Evolutionary conservation across 2,888 invertebrate genomes (phyloP).

Genomic region (Drosophila affinis): DNA sequence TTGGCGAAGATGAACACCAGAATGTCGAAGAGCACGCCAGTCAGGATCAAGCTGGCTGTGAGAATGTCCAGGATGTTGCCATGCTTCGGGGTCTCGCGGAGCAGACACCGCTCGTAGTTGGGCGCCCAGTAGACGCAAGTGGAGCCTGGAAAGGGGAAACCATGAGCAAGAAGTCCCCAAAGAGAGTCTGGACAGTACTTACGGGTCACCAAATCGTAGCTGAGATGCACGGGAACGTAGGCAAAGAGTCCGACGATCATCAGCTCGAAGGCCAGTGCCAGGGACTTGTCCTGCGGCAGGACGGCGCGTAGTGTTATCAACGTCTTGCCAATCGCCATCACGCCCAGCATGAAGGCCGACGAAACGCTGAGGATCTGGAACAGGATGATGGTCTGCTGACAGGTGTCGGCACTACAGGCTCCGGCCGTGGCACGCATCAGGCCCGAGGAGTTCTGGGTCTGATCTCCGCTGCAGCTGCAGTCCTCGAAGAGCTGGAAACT

Average conservation of each 20-base stretch:
- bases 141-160: conserved; percentile 62
- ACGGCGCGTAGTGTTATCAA: conserved; percentile 86
- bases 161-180: not conserved
- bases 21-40: conserved; percentile 84
- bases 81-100: conserved; percentile 84
- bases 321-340: conserved; percentile 83
- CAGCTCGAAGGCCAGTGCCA: conserved; percentile 86
- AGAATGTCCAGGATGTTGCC: conserved; percentile 85
- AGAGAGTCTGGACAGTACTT: conserved; percentile 51
- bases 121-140: conserved; percentile 85
- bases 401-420: conserved; percentile 85
- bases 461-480: conserved; percentile 85
- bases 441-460: conserved; percentile 52
- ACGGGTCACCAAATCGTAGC: conserved; percentile 87
- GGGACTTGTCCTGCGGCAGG: conserved; percentile 86
- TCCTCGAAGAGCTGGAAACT: conserved; percentile 84
- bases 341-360: conserved; percentile 82
- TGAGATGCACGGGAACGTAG: conserved; percentile 87
- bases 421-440: conserved; percentile 84
- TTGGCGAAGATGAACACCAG: conserved; percentile 84
- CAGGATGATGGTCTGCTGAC: conserved; percentile 85
- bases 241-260: conserved; percentile 85
- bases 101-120: conserved; percentile 82
- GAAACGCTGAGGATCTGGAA: conserved; percentile 84
- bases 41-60: conserved; percentile 83